Conservation (phyloP, 2,797 vertebrate species). For the Myiotriccus ornatus region DNA sequence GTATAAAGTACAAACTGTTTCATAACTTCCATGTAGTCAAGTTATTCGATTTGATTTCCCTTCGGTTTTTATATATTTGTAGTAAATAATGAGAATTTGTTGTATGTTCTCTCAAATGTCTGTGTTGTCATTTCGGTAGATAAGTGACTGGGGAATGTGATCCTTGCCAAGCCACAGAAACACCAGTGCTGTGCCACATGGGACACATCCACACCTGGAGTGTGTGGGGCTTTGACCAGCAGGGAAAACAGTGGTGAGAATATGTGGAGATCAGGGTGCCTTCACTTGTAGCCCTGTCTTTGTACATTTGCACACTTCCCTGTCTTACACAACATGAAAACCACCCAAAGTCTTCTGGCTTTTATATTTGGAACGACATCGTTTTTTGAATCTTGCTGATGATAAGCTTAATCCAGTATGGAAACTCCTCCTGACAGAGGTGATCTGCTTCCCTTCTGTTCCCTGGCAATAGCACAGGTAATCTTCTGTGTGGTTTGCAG, state of each 20-base stretch:
- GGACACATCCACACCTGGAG: neutral
- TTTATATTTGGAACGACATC: neutral
- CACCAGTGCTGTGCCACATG: too few species aligned
- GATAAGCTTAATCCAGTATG: neutral
- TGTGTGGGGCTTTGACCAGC: accelerated
- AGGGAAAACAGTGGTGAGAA: neutral
- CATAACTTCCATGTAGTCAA: conserved; percentile 69
- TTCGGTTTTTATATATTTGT: neutral
- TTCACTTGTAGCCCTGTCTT: neutral
- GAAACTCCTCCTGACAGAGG: neutral
- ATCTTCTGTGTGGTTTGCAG: neutral
- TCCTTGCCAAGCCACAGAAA: neutral
- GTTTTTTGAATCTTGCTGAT: neutral
- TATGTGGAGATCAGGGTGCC: neutral
- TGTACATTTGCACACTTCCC: accelerated
- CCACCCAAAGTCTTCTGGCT: accelerated
- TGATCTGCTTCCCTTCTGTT: neutral
- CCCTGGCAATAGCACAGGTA: neutral
- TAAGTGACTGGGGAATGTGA: neutral
- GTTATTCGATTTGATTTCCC: conserved; percentile 5
- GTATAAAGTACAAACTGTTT: conserved; percentile 85
- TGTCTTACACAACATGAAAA: neutral
- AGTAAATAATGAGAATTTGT: conserved; percentile 21
- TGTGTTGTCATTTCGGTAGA: neutral
- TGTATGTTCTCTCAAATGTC: neutral